Base-by-base conservation (phyloP, 2,113 vertebrate species). In the Dryoscopus gambensis region DNA sequence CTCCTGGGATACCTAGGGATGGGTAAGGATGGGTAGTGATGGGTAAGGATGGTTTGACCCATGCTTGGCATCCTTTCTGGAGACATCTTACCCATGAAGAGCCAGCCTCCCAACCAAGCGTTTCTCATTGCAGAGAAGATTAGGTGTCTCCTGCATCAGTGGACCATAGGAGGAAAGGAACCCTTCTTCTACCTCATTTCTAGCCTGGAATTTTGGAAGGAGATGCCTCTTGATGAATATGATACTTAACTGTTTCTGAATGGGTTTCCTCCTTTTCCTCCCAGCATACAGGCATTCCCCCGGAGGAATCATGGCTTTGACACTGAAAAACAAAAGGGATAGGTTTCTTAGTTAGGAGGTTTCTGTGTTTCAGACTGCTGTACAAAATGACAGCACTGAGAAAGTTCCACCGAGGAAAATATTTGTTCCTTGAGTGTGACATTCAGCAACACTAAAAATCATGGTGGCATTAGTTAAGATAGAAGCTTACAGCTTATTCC, bases 271-370 rank as follows among this genome's bases (percentile, higher is more conserved):
- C 96, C 99, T 97, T 97, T 99, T 99, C 60, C 99, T 98, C 71
- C 99, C 99, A 6, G 99, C 99, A 16, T 99, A 99, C 80, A 99
- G 98, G 96, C 99, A 99, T 96, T 99, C 99, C 93, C 99, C 99
- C 0, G 99, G 99, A 47, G 99, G 99, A 87, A 99, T 99, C 99
- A 99, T 99, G 92, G 84, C 98, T 95, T 88, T 92, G 95, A 95
- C 96, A 97, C 98, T 98, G 97, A 92, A 97, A 97, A 96, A 97
- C 96, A 96, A 83, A 96, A 86, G 46, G 13, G 77, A 87, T 27
- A 82, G n/a, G 39, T 93, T 94, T 70, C 31, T 96, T 84, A 93
- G 59, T 77, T 86, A 4, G 9, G 63, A 86, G 33, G 5, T 67
- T 88, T 93, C 87, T 76, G 27, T 64, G 27, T 80, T 91, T 91